Percentiles rank a stretch among this genome's conserved stretches.
Conservation (phyloP, 2,888 invertebrate species). For the Tanypteryx hageni region DNA sequence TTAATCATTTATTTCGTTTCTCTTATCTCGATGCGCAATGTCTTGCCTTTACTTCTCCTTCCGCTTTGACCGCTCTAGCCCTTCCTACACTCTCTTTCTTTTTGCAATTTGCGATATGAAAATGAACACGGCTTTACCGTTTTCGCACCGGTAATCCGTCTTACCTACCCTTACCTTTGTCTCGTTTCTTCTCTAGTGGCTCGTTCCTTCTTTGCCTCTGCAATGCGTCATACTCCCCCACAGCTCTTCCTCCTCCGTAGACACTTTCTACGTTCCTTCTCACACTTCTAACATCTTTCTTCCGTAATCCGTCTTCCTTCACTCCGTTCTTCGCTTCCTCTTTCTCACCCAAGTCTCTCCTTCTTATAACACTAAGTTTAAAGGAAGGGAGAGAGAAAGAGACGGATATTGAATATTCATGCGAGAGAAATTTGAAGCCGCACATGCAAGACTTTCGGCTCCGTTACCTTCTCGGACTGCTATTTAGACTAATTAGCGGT, state of each 20-base stretch:
- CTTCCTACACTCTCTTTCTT: background rate
- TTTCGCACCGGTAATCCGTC: constrained; percentile 33
- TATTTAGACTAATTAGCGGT: background rate
- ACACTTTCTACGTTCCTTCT: background rate
- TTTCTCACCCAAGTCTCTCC: background rate
- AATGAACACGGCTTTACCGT: background rate
- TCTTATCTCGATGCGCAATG: background rate
- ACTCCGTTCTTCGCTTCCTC: background rate
- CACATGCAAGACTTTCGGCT: background rate
- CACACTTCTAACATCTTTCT: background rate
- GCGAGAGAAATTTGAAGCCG: background rate
- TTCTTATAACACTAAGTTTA: background rate
- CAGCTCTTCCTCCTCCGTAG: background rate
- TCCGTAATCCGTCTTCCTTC: too few relatives aligned
- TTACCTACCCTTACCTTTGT: background rate
- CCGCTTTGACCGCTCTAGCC: background rate
- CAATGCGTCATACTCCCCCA: constrained; percentile 53
- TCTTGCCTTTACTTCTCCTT: background rate
- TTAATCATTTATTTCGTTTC: background rate
- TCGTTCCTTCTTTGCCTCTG: background rate
- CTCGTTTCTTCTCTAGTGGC: constrained; percentile 9
- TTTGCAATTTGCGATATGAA: background rate
- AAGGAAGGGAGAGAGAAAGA: background rate
- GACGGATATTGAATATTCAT: constrained; percentile 36
- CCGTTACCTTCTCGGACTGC: background rate